Percentiles rank a stretch among this genome's conserved stretches.
phyloP scores from a whole-genome alignment of 2,113 vertebrate genomes.

The Gobius niger region DNA sequence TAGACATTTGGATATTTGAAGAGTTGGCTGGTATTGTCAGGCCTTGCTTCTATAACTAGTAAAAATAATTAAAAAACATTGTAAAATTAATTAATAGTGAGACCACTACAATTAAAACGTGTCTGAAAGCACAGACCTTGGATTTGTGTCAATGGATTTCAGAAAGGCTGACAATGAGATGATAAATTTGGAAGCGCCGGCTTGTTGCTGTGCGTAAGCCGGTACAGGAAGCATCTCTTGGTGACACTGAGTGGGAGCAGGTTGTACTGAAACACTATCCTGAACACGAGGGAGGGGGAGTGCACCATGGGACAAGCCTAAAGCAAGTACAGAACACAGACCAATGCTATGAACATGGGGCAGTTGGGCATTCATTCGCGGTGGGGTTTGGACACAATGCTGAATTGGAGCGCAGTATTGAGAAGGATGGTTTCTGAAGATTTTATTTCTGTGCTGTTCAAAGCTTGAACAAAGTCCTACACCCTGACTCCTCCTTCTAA shows the following conservation, averaged over 20 bases:
- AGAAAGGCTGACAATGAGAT: constrained; percentile 33
- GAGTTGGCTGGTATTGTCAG: too few relatives aligned
- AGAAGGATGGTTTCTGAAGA: constrained; percentile 14
- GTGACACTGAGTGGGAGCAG: constrained; percentile 57
- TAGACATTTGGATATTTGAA: too few relatives aligned
- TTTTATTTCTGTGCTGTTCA: too few relatives aligned
- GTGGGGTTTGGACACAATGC: constrained; percentile 51
- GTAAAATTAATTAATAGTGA: too few relatives aligned
- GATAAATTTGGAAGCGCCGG: constrained; percentile 10
- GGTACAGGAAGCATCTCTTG: constrained; percentile 27
- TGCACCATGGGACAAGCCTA: neutral
- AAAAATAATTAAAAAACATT: too few relatives aligned
- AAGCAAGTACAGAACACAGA: constrained; percentile 51
- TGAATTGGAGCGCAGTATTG: too few relatives aligned
- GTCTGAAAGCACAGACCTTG: constrained; percentile 2
- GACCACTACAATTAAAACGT: neutral
- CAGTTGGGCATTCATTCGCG: constrained; percentile 24
- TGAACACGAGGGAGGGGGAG: constrained; percentile 32
- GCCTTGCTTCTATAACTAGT: too few relatives aligned
- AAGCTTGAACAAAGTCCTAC: too few relatives aligned
- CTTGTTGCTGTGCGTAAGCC: constrained; percentile 6
- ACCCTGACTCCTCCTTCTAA: too few relatives aligned
- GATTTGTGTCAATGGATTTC: neutral
- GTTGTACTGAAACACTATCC: constrained; percentile 38
- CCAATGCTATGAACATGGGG: constrained; percentile 42